Conservation (phyloP, 2,888 invertebrate genomes). For the Psylliodes chrysocephalus region DNA sequence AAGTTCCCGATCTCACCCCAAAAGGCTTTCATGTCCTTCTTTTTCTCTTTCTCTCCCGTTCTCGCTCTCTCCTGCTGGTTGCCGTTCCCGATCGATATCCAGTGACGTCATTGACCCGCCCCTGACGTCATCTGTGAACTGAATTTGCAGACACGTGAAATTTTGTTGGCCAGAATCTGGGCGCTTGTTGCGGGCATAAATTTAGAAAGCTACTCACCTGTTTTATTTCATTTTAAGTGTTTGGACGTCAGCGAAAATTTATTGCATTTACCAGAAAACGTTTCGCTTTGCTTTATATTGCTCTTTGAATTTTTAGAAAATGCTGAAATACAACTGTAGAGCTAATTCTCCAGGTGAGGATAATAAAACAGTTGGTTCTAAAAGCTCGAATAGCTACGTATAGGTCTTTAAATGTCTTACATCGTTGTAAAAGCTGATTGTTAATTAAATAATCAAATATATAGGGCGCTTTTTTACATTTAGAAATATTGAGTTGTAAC, state of each 20-base stretch:
- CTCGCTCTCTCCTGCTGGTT: slow-evolving; percentile 11
- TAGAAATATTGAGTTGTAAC: too few relatives aligned
- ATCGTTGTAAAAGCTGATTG: too few relatives aligned
- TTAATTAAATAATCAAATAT: too few relatives aligned
- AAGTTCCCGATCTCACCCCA: slow-evolving; percentile 24
- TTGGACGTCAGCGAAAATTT: slow-evolving; percentile 25
- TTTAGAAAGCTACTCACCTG: slow-evolving; percentile 29
- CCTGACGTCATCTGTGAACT: slow-evolving; percentile 47
- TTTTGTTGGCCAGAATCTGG: slow-evolving; percentile 18
- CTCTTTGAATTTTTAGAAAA: too few relatives aligned
- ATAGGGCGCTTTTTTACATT: too few relatives aligned
- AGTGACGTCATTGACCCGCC: slow-evolving; percentile 47
- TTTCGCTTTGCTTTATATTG: slow-evolving; percentile 13
- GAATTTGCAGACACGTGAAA: slow-evolving; percentile 32
- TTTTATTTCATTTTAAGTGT: slow-evolving; percentile 30
- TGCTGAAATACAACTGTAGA: too few relatives aligned
- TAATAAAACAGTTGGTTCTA: too few relatives aligned
- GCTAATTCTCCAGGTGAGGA: too few relatives aligned
- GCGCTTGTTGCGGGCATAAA: slow-evolving; percentile 26
- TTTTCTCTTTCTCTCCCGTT: too few relatives aligned
- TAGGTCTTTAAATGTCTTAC: too few relatives aligned
- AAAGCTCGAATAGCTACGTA: too few relatives aligned
- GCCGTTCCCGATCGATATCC: slow-evolving; percentile 40
- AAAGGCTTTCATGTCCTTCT: slow-evolving; percentile 24
- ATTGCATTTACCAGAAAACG: slow-evolving; percentile 17